These are phyloP conservation scores for Crepidodera aurea DNA, from an alignment of 2,888 invertebrate genomes.

Conservation along the genomic window DNA sequence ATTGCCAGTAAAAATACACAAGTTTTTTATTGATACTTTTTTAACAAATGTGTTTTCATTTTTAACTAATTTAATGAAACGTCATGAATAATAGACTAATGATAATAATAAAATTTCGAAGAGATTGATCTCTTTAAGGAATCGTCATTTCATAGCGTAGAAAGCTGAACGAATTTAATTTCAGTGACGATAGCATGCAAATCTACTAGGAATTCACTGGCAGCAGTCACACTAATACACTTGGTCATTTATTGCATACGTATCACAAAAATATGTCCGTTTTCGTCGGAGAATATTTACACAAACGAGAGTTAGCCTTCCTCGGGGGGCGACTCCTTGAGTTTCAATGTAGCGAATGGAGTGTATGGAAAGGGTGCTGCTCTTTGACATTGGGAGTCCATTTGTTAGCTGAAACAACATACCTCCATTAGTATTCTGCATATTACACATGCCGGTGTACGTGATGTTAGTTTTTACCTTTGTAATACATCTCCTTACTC, in stretches of 20 bases:
- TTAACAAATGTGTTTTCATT: too few relatives aligned
- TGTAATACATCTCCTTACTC: constrained; percentile 89
- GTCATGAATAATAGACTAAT: too few relatives aligned
- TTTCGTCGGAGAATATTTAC: constrained; percentile 40
- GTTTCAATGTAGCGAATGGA: constrained; percentile 55
- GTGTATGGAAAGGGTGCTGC: constrained; percentile 51
- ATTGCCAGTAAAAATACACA: too few relatives aligned
- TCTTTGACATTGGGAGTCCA: constrained; percentile 60
- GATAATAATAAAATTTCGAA: too few relatives aligned
- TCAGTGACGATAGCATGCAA: background rate
- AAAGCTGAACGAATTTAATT: background rate
- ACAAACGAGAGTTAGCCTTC: constrained; percentile 13
- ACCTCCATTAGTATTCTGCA: constrained; percentile 54
- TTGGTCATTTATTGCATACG: constrained; percentile 58
- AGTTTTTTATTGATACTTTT: too few relatives aligned
- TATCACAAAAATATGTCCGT: constrained; percentile 54
- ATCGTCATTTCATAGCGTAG: too few relatives aligned
- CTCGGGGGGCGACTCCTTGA: constrained; percentile 6
- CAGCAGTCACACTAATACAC: constrained; percentile 45
- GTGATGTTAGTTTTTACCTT: constrained; percentile 66
- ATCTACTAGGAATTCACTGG: constrained; percentile 8
- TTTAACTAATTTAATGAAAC: too few relatives aligned
- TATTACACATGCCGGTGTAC: constrained; percentile 32
- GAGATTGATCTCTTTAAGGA: too few relatives aligned
- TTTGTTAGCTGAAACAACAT: constrained; percentile 61